Conservation (phyloP, 2,888 invertebrate species). For the Athalia circularis region DNA sequence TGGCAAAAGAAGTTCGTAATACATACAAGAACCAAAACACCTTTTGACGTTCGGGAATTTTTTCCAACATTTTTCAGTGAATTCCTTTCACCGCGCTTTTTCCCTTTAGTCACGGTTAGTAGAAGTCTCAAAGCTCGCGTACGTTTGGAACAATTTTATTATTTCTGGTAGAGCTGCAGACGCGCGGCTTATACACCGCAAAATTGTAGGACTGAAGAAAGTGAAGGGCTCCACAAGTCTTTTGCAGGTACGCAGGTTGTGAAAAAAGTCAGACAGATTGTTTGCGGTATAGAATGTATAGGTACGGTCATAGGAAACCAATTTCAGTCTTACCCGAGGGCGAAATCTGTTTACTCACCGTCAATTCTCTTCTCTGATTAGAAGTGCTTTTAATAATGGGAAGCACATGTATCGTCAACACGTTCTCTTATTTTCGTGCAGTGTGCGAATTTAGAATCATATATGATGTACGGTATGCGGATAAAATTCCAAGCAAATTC, state of each 20-base stretch:
- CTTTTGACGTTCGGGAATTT: not conserved
- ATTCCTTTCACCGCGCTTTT: conserved; percentile 8
- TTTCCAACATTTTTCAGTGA: not conserved
- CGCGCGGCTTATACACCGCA: too few species aligned
- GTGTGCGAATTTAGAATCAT: too few species aligned
- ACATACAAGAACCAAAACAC: not conserved
- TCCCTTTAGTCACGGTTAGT: not conserved
- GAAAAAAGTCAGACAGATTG: conserved; percentile 10
- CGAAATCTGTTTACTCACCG: conserved; percentile 19
- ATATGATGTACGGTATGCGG: too few species aligned
- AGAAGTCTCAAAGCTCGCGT: not conserved
- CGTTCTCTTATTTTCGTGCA: too few species aligned
- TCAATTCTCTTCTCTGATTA: conserved; percentile 17
- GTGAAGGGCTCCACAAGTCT: not conserved
- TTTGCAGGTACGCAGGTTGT: not conserved
- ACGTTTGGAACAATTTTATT: conserved; percentile 12
- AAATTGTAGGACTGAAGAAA: not conserved
- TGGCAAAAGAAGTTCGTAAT: not conserved
- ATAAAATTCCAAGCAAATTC: too few species aligned
- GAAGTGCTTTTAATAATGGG: not conserved
- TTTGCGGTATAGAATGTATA: not conserved
- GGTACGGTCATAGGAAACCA: conserved; percentile 23
- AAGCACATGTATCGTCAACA: too few species aligned
- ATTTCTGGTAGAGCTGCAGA: not conserved
- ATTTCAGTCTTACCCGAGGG: conserved; percentile 3